phyloP scores from a whole-genome alignment of 1,140 invertebrate species.

The Himalopsyche phryganea region DNA sequence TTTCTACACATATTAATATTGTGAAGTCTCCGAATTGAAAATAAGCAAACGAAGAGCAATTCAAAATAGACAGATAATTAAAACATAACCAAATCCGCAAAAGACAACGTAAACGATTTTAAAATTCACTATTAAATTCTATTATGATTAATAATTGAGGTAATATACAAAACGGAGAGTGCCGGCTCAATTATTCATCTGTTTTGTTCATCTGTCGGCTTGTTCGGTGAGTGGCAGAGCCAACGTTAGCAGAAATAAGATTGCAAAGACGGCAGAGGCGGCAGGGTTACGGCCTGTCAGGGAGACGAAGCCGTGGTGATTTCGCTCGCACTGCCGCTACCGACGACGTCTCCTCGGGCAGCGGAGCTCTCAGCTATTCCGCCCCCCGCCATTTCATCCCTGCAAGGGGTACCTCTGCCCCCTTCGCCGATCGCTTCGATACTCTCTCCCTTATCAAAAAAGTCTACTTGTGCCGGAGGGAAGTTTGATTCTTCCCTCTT shows the following conservation, averaged over 20 bases:
- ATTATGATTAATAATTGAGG: background rate
- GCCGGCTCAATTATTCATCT: conserved; percentile 30
- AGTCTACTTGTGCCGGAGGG: no score
- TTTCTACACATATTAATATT: no score
- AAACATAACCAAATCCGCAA: no score
- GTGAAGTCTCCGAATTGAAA: no score
- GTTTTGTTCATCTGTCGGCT: conserved; percentile 9
- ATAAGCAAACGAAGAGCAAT: no score
- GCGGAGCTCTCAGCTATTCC: background rate
- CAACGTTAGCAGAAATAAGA: conserved; percentile 23
- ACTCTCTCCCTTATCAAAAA: background rate
- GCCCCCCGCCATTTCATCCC: conserved; percentile 14
- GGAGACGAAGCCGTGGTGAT: conserved; percentile 3
- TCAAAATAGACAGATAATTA: no score
- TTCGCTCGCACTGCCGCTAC: background rate
- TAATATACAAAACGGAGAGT: background rate
- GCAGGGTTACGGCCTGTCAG: conserved; percentile 26
- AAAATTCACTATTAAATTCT: conserved; percentile 4
- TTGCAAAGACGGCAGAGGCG: conserved; percentile 15
- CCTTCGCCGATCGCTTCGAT: conserved; percentile 4
- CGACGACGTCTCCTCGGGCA: background rate
- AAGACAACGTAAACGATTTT: conserved; percentile 1
- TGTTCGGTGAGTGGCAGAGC: background rate
- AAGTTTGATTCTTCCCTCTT: no score
- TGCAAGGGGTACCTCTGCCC: conserved; percentile 29